phyloP scores from a whole-genome alignment of 2,113 vertebrate species.

The Cololabis saira region DNA sequence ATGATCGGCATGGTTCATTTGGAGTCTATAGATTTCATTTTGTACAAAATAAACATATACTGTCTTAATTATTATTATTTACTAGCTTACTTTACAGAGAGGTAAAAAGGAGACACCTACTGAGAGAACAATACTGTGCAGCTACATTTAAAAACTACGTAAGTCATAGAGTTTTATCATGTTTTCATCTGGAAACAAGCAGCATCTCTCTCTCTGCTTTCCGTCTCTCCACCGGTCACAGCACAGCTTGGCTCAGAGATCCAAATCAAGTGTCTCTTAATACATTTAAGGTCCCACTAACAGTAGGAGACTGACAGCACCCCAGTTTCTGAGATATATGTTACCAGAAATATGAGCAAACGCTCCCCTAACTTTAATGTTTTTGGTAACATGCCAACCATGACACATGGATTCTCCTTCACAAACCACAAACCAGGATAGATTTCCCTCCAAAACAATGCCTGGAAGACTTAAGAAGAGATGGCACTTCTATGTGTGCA shows the following conservation, averaged over 20 bases:
- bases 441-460: slow-evolving; percentile 64
- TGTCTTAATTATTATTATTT: slow-evolving; percentile 67
- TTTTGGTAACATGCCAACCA: slow-evolving; percentile 66
- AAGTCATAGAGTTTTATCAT: slow-evolving; percentile 33
- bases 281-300: slow-evolving; percentile 62
- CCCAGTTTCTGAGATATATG: slow-evolving; percentile 41
- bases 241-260: slow-evolving; percentile 62
- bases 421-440: slow-evolving; percentile 40
- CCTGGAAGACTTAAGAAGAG: slow-evolving; percentile 77
- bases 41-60: slow-evolving; percentile 78
- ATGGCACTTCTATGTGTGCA: slow-evolving; percentile 57
- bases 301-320: slow-evolving; percentile 39
- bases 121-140: slow-evolving; percentile 53
- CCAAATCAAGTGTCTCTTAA: slow-evolving; percentile 51
- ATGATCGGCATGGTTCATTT: slow-evolving; percentile 69
- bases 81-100: slow-evolving; percentile 70
- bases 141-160: slow-evolving; percentile 64
- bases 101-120: slow-evolving; percentile 61
- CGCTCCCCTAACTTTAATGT: slow-evolving; percentile 46
- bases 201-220: slow-evolving; percentile 34
- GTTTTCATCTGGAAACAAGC: slow-evolving; percentile 44
- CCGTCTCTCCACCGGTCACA: slow-evolving; percentile 30
- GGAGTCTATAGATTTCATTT: slow-evolving; percentile 54
- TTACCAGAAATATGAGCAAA: slow-evolving; percentile 62
- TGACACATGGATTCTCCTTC: slow-evolving; percentile 39